These are phyloP conservation scores for Micromussa lordhowensis DNA, from an alignment of 92 coral and sea anemone species.

Conservation along the genomic window DNA sequence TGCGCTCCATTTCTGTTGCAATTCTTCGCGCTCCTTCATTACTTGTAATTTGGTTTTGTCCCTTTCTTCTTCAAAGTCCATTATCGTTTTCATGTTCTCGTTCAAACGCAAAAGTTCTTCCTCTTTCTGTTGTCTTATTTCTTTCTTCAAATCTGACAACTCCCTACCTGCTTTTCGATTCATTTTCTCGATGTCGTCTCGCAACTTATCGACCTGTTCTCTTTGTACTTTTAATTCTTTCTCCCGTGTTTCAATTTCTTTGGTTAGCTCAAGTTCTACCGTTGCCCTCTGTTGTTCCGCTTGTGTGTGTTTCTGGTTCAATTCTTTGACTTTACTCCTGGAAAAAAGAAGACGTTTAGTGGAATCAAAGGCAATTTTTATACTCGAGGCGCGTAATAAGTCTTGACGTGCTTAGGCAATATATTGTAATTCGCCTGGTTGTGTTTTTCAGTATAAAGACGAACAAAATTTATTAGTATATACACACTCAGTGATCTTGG, in stretches of 20 bases:
- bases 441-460: no score
- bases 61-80: conserved; percentile 84
- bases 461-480: no score
- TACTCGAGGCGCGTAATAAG: no score
- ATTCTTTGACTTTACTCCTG: conserved; percentile 86
- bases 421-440: no score
- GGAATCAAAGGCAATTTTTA: background rate
- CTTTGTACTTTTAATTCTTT: conserved; percentile 74
- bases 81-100: conserved; percentile 80
- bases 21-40: conserved; percentile 69
- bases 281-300: conserved; percentile 77
- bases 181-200: conserved; percentile 73
- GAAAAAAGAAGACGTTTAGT: background rate
- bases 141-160: conserved; percentile 77
- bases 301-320: conserved; percentile 81
- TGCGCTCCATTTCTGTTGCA: conserved; percentile 80
- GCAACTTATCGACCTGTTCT: conserved; percentile 81
- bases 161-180: conserved; percentile 86
- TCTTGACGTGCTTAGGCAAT: no score
- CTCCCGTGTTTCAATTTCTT: conserved; percentile 81
- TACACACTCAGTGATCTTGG: no score
- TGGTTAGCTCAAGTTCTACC: conserved; percentile 80
- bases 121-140: conserved; percentile 85
- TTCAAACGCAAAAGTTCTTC: conserved; percentile 76
- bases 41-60: conserved; percentile 70